These are phyloP conservation scores for Drosophila monieri DNA, from an alignment of 2,888 invertebrate species.

Conservation along the genomic window DNA sequence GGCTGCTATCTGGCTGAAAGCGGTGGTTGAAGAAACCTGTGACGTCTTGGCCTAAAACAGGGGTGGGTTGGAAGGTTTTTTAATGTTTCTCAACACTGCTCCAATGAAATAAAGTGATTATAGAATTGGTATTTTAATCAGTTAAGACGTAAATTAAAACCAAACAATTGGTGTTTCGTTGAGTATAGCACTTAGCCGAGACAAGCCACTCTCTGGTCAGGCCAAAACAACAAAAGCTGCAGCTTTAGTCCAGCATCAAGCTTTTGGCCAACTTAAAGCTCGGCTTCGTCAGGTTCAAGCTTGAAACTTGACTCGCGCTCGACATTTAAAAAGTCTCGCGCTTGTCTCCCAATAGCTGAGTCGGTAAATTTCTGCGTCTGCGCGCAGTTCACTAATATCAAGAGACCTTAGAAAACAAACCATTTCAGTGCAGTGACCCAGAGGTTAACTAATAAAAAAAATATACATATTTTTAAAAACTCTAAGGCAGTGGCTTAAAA, in stretches of 20 bases:
- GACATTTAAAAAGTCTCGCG: constrained; percentile 71
- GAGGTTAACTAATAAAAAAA: constrained; percentile 25
- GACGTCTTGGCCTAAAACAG: constrained; percentile 52
- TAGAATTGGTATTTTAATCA: neutral
- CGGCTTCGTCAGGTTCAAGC: constrained; percentile 11
- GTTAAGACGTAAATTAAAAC: neutral
- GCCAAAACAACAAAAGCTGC: neutral
- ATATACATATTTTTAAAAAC: constrained; percentile 8
- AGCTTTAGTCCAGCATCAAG: constrained; percentile 3
- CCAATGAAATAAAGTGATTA: neutral
- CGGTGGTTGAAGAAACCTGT: constrained; percentile 54
- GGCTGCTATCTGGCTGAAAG: constrained; percentile 28
- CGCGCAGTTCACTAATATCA: constrained; percentile 59
- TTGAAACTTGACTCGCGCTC: constrained; percentile 31
- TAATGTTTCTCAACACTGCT: constrained; percentile 27
- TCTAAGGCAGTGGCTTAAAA: constrained; percentile 23
- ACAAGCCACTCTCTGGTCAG: neutral
- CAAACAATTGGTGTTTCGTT: neutral
- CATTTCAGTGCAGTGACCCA: constrained; percentile 29
- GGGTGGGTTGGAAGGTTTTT: neutral
- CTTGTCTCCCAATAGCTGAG: constrained; percentile 66
- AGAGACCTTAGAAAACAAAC: constrained; percentile 8
- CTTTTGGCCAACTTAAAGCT: constrained; percentile 30
- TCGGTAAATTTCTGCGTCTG: constrained; percentile 79
- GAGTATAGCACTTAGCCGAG: neutral